Conservation (phyloP, 2,888 invertebrate species). For the Cosmia pyralina region DNA sequence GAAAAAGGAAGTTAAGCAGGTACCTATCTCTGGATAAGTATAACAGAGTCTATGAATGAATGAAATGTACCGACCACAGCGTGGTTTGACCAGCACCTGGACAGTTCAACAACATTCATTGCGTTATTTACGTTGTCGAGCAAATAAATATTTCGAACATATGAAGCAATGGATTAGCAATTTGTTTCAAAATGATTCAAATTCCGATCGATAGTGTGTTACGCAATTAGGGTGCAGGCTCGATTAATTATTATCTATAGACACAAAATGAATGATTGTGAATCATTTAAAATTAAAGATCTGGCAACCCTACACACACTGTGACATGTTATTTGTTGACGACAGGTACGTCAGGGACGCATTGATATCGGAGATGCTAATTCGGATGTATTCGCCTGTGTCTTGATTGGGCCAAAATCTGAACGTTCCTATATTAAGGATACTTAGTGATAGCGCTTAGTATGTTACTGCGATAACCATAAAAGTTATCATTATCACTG, state of each 20-base stretch:
- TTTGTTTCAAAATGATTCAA: no score
- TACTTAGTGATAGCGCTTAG: background rate
- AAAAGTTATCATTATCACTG: background rate
- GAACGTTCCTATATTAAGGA: background rate
- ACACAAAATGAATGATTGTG: background rate
- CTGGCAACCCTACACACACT: slow-evolving; percentile 36
- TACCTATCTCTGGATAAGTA: background rate
- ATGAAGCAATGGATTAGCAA: no score
- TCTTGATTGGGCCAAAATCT: background rate
- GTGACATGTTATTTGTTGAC: slow-evolving; percentile 34
- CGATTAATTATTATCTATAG: no score
- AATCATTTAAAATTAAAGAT: background rate
- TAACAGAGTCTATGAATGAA: no score
- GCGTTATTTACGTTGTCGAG: no score
- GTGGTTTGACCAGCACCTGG: no score
- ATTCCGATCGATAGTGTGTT: no score
- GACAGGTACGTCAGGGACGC: slow-evolving; percentile 34
- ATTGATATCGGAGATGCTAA: slow-evolving; percentile 21
- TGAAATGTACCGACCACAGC: no score
- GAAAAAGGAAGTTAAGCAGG: background rate
- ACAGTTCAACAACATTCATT: no score
- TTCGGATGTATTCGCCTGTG: slow-evolving; percentile 4
- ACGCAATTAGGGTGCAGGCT: no score
- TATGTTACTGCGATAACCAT: background rate
- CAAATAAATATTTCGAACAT: no score